Base-by-base conservation (phyloP, 2,888 invertebrate species). In the Trisateles emortualis region DNA sequence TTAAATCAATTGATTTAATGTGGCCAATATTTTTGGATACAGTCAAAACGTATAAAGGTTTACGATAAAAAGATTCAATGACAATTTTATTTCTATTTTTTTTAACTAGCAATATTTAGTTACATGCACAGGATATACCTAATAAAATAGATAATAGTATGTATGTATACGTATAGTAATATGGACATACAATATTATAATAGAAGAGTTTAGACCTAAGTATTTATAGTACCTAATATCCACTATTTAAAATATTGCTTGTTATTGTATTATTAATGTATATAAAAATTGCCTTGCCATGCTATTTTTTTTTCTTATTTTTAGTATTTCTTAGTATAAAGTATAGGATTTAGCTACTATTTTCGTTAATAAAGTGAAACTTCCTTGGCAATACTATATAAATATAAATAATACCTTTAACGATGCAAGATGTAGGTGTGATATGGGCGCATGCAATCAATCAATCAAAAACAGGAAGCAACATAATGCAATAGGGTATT, bases 231-330 rank as follows among this genome's bases (percentile, higher is more conserved):
- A 29, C 26, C 33, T 22, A 22, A 11, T 13, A 1, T 8, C 19
- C 3, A 19, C 46, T 46, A 38, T 19, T 30, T 0, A 22, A 19
- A 46, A 38, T 46, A 46, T 46, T 46, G 46, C 46, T 38, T 46
- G 11, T 36, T 13, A 14, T 11, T 33, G 16, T 33, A 9, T 46
- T 46, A 11, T 30, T 38, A 10, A 17, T 38, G 11, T 29, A 17
- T 13, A 13, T 14, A 22, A 11, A 8, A 8, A 8, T 26, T 39
- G 9, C 11, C 3, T 19, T 16, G 8, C 2, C 17, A 4, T 17
- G 19, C 17, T 39, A 17, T 5, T 24, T 3, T 26, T 40, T 40
- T 40, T 14, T 26, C 4, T 9, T n/a, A 8, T n/a, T 33, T 33
- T 14, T 33, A 33, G 4, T 14, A 8, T 14, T 8, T 26, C 8